phyloP scores from a whole-genome alignment of 1,140 invertebrate genomes.

The Venustaconcha ellipsiformis region DNA sequence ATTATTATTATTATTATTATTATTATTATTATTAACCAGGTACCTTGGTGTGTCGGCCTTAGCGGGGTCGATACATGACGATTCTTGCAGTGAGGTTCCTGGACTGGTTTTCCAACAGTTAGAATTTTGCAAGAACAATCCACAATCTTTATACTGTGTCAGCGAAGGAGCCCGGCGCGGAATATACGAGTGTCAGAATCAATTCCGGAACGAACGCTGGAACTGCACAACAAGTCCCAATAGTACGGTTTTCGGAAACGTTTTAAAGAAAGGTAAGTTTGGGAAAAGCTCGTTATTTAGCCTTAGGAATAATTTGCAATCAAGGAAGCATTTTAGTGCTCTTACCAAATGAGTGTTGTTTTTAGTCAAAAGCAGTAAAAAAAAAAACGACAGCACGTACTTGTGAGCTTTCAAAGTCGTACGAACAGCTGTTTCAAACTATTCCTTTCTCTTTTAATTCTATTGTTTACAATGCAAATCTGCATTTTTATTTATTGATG shows the following conservation, averaged over 20 bases:
- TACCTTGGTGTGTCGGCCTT: constrained; percentile 73
- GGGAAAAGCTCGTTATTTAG: too few relatives aligned
- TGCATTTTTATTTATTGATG: too few relatives aligned
- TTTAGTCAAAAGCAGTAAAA: too few relatives aligned
- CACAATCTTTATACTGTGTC: constrained; percentile 62
- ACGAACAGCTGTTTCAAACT: too few relatives aligned
- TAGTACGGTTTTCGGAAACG: constrained; percentile 80
- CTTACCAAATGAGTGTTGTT: too few relatives aligned
- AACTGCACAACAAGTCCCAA: constrained; percentile 61
- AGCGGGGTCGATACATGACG: constrained; percentile 40
- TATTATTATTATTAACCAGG: constrained; percentile 56
- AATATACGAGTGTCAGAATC: constrained; percentile 64
- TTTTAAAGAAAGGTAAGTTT: constrained; percentile 82
- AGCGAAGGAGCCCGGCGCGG: constrained; percentile 60
- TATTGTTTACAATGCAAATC: too few relatives aligned
- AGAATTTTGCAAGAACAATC: constrained; percentile 59
- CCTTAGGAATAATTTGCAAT: too few relatives aligned
- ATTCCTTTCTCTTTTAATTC: too few relatives aligned
- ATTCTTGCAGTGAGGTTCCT: constrained; percentile 73
- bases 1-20: too few relatives aligned
- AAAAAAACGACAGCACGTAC: too few relatives aligned
- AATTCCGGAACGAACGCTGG: constrained; percentile 66
- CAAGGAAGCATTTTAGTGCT: too few relatives aligned
- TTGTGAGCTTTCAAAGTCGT: too few relatives aligned
- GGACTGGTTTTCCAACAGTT: constrained; percentile 59